phyloP scores from a whole-genome alignment of 2,113 vertebrate genomes.

The Phalacrocorax aristotelis region DNA sequence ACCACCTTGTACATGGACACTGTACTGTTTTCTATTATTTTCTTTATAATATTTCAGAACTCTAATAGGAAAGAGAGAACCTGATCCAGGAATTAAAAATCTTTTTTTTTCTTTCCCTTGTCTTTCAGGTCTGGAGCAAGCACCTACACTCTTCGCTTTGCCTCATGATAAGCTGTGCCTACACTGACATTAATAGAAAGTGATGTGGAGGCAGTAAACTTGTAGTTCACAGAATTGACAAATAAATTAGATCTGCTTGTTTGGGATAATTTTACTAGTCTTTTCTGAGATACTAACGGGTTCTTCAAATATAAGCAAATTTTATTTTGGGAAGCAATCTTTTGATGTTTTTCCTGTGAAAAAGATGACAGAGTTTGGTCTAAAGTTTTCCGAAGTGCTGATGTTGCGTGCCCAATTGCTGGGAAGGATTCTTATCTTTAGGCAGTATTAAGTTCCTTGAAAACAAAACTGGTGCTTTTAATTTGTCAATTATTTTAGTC shows the following conservation, averaged over 20 bases:
- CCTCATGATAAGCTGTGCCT: background rate
- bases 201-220: background rate
- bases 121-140: background rate
- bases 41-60: background rate
- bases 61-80: background rate
- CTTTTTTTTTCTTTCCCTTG: background rate
- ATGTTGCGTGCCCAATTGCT: background rate
- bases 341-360: background rate
- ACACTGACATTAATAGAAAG: background rate
- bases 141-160: background rate
- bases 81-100: background rate
- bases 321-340: background rate
- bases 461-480: background rate
- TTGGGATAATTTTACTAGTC: background rate
- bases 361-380: background rate
- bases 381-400: background rate
- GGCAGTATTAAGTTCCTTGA: background rate
- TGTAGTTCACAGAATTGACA: background rate
- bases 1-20: background rate
- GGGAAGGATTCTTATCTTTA: background rate
- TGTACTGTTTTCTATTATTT: background rate
- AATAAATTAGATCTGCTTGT: background rate
- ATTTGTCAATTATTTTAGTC: background rate
- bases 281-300: background rate
- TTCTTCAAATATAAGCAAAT: background rate